phyloP scores from a whole-genome alignment of 1,140 invertebrate genomes.

The Caenorhabditis inopinata region DNA sequence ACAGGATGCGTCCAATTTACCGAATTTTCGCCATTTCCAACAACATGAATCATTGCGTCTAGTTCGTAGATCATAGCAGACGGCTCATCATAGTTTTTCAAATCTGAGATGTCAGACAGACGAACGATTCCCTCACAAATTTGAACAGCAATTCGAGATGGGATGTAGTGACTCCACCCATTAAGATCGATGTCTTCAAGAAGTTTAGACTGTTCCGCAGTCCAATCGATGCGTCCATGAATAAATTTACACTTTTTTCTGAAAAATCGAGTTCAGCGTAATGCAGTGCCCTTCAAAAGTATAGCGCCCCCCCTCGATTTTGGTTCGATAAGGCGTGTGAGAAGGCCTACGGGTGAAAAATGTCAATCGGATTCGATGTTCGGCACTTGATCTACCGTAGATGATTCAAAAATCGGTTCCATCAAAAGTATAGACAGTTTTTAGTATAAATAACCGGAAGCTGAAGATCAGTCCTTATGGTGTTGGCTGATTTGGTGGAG shows the following conservation, averaged over 20 bases:
- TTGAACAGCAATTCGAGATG: background rate
- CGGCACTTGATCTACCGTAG: no score
- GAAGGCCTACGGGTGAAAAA: no score
- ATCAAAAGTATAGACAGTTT: no score
- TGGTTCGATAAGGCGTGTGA: no score
- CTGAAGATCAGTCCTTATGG: no score
- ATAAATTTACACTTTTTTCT: background rate
- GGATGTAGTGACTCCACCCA: background rate
- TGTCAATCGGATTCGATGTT: no score
- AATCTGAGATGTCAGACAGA: background rate
- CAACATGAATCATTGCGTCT: background rate
- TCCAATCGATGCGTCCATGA: background rate
- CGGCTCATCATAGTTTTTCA: background rate
- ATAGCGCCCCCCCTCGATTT: no score
- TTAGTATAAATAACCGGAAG: no score
- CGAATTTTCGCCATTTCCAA: background rate
- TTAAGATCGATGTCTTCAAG: background rate
- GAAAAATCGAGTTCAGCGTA: background rate
- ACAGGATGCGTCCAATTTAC: background rate
- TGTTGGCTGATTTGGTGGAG: no score
- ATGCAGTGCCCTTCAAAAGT: no score
- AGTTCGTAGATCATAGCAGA: background rate
- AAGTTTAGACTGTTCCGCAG: background rate
- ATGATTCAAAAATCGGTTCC: no score
- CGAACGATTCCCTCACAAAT: slow-evolving; percentile 4